phyloP scores from a whole-genome alignment of 2,113 vertebrate genomes.

The Galbula dea region DNA sequence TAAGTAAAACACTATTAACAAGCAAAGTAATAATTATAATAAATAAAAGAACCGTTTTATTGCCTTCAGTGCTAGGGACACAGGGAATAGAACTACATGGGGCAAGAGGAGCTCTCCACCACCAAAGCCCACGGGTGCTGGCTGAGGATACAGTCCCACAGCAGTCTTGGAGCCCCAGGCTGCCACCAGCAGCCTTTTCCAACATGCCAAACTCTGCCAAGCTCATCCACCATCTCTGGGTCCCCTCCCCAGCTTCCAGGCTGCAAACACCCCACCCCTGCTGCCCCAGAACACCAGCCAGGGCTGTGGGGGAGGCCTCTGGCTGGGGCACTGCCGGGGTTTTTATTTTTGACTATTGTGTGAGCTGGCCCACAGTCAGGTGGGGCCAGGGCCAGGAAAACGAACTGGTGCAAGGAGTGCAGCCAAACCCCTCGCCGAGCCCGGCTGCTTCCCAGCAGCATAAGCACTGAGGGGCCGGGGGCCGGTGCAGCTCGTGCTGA shows the following conservation, averaged over 20 bases:
- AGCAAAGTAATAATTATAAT: not conserved
- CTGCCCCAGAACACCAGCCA: not conserved
- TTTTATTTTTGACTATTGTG: not conserved
- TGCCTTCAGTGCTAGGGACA: constrained; percentile 34
- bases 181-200: not conserved
- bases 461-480: not conserved
- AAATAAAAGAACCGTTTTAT: constrained; percentile 57
- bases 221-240: accelerated
- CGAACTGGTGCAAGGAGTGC: not conserved
- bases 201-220: accelerated
- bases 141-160: accelerated
- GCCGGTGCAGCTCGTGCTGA: not conserved
- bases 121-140: not conserved
- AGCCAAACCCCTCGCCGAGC: not conserved
- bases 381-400: constrained; percentile 52
- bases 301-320: not conserved
- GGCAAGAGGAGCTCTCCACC: not conserved
- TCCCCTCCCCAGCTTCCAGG: not conserved
- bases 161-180: accelerated
- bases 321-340: not conserved
- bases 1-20: not conserved
- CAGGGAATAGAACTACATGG: not conserved
- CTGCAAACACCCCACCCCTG: accelerated
- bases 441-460: not conserved
- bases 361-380: constrained; percentile 41